phyloP scores from a whole-genome alignment of 2,888 invertebrate genomes.

The Cataglyphis livida region DNA sequence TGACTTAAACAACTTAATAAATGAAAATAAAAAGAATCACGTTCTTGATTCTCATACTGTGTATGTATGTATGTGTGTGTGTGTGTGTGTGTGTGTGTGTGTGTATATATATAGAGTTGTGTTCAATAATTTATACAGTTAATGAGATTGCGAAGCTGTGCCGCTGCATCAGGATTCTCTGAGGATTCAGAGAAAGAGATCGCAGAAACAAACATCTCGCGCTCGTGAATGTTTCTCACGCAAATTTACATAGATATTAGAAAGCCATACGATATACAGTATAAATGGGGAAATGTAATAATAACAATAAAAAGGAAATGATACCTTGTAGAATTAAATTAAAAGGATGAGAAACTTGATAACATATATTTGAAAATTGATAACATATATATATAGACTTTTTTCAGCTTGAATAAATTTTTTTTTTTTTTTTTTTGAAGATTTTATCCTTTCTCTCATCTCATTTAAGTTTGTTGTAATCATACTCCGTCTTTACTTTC shows the following conservation, averaged over 20 bases:
- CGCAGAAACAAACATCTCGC: background rate
- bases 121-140: background rate
- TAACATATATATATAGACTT: background rate
- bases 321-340: background rate
- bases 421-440: background rate
- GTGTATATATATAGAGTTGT: background rate
- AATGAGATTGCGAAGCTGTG: slow-evolving; percentile 16
- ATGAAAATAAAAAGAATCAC: background rate
- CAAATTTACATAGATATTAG: slow-evolving; percentile 8
- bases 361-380: background rate
- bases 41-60: background rate
- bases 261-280: background rate
- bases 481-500: background rate
- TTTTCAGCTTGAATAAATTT: background rate
- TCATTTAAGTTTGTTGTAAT: background rate
- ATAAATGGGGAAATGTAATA: background rate
- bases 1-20: slow-evolving; percentile 6
- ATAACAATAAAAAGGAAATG: background rate
- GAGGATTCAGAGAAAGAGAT: background rate
- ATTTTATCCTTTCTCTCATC: background rate
- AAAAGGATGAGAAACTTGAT: background rate
- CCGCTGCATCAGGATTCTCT: background rate
- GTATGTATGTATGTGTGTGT: background rate
- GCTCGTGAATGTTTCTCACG: background rate
- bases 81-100: background rate